Evolutionary conservation across 1,140 invertebrate species (phyloP).

Genomic region (Odontomachus brunneus): DNA sequence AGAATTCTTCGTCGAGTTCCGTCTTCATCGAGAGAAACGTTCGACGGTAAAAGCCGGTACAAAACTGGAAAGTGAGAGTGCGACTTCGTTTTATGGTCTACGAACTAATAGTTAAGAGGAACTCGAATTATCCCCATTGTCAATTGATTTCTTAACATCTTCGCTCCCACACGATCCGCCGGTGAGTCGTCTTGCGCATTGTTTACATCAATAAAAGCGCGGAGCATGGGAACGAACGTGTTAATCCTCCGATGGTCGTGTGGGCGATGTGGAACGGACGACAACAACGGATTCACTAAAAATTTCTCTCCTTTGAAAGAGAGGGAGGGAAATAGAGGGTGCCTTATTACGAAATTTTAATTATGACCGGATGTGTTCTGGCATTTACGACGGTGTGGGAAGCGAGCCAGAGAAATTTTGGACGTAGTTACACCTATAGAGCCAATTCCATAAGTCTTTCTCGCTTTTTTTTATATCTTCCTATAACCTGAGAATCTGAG

Average conservation of each 20-base stretch:
- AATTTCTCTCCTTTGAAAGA: not conserved
- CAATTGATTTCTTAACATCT: not conserved
- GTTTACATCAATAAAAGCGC: too few relatives aligned
- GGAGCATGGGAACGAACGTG: too few relatives aligned
- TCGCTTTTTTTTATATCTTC: conserved; percentile 2
- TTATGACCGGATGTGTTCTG: not conserved
- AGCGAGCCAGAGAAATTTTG: conserved; percentile 31
- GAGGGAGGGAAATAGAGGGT: too few relatives aligned
- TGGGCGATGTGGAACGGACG: not conserved
- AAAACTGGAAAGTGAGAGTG: not conserved
- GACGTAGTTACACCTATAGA: not conserved
- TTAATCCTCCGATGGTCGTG: not conserved
- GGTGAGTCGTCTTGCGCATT: too few relatives aligned
- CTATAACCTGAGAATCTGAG: not conserved
- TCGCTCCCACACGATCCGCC: too few relatives aligned
- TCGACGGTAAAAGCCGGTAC: not conserved
- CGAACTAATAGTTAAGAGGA: not conserved
- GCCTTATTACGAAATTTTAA: conserved; percentile 24
- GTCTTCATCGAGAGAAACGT: conserved; percentile 26
- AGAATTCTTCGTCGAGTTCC: too few relatives aligned
- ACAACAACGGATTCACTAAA: not conserved
- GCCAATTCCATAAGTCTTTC: not conserved
- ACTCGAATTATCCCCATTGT: not conserved
- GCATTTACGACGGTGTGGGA: not conserved
- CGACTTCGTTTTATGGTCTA: not conserved